Percentiles rank a stretch among this genome's conserved stretches.
These are phyloP conservation scores for Acanthurus lineatus DNA, from an alignment of 2,797 vertebrate genomes.

Conservation along the genomic window DNA sequence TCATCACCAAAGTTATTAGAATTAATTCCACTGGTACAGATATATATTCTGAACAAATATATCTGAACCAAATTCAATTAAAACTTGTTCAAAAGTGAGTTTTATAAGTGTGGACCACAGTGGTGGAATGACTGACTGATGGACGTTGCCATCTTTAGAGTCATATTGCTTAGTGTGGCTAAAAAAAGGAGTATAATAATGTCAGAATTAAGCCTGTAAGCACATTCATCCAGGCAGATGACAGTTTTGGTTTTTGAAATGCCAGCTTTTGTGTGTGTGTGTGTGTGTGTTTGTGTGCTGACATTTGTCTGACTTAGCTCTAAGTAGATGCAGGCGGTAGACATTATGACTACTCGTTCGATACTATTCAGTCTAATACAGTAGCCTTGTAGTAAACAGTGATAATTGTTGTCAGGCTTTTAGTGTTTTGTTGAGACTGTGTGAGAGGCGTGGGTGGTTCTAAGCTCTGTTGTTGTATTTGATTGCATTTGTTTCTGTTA, in stretches of 20 bases:
- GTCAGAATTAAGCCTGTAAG: not conserved
- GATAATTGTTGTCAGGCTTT: not conserved
- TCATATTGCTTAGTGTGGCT: not conserved
- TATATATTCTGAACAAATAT: not conserved
- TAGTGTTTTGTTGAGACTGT: constrained; percentile 11
- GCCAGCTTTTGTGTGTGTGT: not conserved
- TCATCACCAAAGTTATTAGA: not conserved
- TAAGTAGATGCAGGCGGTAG: not conserved
- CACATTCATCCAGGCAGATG: not conserved
- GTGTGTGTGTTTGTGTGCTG: not conserved
- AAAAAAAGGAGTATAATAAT: not conserved
- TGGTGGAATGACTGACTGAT: no score
- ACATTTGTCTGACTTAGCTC: not conserved
- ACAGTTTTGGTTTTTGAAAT: not conserved
- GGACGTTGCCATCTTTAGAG: not conserved
- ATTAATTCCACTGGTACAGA: not conserved
- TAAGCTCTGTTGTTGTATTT: constrained; percentile 15
- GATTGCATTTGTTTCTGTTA: constrained; percentile 4
- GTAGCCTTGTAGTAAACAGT: not conserved
- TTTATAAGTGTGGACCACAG: no score
- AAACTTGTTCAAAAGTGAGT: no score
- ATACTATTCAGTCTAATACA: not conserved
- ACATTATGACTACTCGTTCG: not conserved
- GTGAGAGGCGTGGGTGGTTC: not conserved
- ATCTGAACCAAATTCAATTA: not conserved